Evolutionary conservation across 2,888 invertebrate genomes (phyloP).

Genomic region (Meghimatium bilineatum): DNA sequence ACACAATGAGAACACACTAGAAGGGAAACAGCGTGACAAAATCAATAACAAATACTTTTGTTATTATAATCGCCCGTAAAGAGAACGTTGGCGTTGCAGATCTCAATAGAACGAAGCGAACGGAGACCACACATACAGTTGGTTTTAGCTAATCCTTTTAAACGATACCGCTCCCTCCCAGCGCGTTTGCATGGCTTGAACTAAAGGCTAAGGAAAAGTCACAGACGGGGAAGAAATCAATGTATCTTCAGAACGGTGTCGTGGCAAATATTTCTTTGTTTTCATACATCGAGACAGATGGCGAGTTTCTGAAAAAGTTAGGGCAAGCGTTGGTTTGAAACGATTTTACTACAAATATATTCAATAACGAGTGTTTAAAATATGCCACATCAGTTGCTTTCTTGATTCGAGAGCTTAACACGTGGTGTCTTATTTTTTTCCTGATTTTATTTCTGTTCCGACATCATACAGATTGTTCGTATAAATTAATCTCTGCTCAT

Average conservation of each 20-base stretch:
- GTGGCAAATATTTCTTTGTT: conserved; percentile 21
- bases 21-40: neutral
- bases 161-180: neutral
- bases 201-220: neutral
- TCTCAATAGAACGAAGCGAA: neutral
- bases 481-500: too few relatives aligned
- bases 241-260: conserved; percentile 17
- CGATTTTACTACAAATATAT: conserved; percentile 1
- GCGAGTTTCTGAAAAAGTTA: neutral
- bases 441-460: too few relatives aligned
- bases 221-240: conserved; percentile 4
- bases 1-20: conserved; percentile 12
- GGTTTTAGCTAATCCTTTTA: conserved; percentile 22
- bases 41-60: conserved; percentile 29
- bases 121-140: neutral
- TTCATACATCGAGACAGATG: conserved; percentile 26
- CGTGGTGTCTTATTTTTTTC: neutral
- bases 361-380: conserved; percentile 6
- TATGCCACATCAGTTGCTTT: neutral
- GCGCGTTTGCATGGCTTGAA: neutral
- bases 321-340: neutral
- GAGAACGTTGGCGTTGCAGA: neutral
- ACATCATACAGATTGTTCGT: too few relatives aligned
- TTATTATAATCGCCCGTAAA: conserved; percentile 14
- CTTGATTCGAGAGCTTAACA: neutral